phyloP scores from a whole-genome alignment of 2,797 vertebrate species.

The Holocentrus rufus region DNA sequence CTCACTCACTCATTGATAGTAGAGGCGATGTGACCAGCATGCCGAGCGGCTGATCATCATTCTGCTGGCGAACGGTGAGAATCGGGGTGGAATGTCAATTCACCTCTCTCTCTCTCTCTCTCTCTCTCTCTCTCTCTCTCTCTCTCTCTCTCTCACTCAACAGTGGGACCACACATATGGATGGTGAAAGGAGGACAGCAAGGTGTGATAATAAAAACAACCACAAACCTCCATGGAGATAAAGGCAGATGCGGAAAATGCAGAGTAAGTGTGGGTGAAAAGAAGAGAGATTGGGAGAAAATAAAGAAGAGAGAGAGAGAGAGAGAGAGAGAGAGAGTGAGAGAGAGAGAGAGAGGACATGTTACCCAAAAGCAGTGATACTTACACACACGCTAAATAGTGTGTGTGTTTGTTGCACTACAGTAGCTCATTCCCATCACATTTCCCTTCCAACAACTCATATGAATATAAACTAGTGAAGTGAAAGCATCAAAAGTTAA shows the following conservation, averaged over 20 bases:
- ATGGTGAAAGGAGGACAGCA: slow-evolving; percentile 20
- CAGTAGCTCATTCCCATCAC: too few relatives aligned
- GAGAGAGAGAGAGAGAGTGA: neutral
- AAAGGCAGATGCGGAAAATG: slow-evolving; percentile 5
- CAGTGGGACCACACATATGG: neutral
- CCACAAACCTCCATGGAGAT: slow-evolving; percentile 40
- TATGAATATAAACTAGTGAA: too few relatives aligned
- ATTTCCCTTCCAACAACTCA: too few relatives aligned
- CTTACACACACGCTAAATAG: too few relatives aligned
- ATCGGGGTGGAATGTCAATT: slow-evolving; percentile 76
- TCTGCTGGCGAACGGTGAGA: slow-evolving; percentile 66
- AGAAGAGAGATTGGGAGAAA: neutral
- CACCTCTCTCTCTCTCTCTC: slow-evolving; percentile 51
- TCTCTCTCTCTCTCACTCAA: neutral
- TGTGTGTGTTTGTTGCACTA: too few relatives aligned
- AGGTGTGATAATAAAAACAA: slow-evolving; percentile 38
- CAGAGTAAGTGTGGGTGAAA: neutral
- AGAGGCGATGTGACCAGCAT: slow-evolving; percentile 76
- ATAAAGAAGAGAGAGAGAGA: too few relatives aligned
- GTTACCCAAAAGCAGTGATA: too few relatives aligned
- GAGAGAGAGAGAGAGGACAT: too few relatives aligned
- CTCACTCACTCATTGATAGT: slow-evolving; percentile 76
- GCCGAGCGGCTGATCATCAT: slow-evolving; percentile 79
- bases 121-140: slow-evolving; percentile 20
- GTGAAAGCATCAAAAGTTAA: too few relatives aligned